These are phyloP conservation scores for Callorhinus ursinus DNA, from an alignment of 2,113 vertebrate species.

Conservation along the genomic window DNA sequence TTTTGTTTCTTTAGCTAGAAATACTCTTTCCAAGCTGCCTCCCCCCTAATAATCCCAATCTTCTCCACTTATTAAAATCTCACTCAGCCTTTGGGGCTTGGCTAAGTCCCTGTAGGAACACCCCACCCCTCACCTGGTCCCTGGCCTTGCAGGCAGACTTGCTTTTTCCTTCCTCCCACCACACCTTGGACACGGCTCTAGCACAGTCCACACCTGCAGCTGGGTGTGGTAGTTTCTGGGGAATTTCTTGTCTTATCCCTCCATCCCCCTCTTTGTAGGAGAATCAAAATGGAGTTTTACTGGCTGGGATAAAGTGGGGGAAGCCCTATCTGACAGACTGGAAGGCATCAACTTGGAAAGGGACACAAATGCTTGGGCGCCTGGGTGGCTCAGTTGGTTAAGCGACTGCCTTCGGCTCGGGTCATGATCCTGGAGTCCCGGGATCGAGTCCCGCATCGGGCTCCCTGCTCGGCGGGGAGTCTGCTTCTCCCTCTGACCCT, in stretches of 20 bases:
- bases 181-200: rapidly evolving
- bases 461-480: no score
- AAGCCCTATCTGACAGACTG: neutral
- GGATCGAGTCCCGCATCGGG: no score
- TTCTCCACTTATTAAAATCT: neutral
- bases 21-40: neutral
- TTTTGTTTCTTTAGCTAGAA: neutral
- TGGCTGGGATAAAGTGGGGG: neutral
- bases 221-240: neutral
- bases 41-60: neutral
- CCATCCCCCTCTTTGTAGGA: neutral
- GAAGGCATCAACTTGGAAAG: neutral
- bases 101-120: neutral
- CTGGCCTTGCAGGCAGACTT: no score
- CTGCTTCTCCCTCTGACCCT: no score
- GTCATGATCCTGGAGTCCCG: no score
- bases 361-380: neutral
- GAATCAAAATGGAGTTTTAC: neutral
- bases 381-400: no score
- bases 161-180: neutral
- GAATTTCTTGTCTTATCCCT: neutral
- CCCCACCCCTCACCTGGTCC: neutral
- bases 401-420: no score
- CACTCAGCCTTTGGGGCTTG: neutral
- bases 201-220: neutral